Percentiles rank a stretch among this genome's conserved stretches.
Evolutionary conservation across 2,888 invertebrate genomes (phyloP).

Genomic region (Cecidostiba fungosa): DNA sequence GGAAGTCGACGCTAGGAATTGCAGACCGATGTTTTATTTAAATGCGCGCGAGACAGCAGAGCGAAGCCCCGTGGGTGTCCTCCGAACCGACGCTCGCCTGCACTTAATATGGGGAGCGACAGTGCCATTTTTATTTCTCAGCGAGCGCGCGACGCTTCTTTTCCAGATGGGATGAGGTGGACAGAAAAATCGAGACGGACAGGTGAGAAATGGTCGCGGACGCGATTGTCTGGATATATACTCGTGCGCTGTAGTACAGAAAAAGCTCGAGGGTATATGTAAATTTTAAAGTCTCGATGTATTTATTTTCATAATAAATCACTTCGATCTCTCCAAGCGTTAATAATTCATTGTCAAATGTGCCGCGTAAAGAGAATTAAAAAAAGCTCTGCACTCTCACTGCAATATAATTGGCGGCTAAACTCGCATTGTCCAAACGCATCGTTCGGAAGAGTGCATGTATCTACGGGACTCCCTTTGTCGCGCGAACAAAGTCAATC

Average conservation of each 20-base stretch:
- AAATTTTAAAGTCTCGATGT: too few species aligned
- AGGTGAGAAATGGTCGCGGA: constrained; percentile 51
- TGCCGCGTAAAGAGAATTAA: constrained; percentile 73
- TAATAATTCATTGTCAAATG: background rate
- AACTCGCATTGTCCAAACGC: constrained; percentile 71
- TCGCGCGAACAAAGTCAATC: background rate
- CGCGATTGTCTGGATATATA: background rate
- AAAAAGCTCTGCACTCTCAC: constrained; percentile 68
- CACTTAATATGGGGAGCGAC: constrained; percentile 78
- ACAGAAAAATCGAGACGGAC: constrained; percentile 58
- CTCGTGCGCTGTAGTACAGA: background rate
- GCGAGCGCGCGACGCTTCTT: constrained; percentile 20
- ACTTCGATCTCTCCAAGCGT: too few species aligned
- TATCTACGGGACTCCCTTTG: background rate
- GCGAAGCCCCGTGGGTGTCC: constrained; percentile 76
- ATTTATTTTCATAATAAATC: background rate
- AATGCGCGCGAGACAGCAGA: constrained; percentile 73
- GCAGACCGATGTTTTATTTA: constrained; percentile 79
- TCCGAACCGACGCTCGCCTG: constrained; percentile 73
- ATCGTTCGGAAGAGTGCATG: constrained; percentile 9
- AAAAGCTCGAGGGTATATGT: background rate
- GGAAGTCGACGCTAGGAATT: constrained; percentile 69
- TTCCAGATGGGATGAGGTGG: background rate
- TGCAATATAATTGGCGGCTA: constrained; percentile 76
- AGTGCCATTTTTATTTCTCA: constrained; percentile 78